Evolutionary conservation across 1,140 invertebrate species (phyloP), one percentile per base, ranked within the genome.

Genomic region (Copidosoma floridanum): DNA sequence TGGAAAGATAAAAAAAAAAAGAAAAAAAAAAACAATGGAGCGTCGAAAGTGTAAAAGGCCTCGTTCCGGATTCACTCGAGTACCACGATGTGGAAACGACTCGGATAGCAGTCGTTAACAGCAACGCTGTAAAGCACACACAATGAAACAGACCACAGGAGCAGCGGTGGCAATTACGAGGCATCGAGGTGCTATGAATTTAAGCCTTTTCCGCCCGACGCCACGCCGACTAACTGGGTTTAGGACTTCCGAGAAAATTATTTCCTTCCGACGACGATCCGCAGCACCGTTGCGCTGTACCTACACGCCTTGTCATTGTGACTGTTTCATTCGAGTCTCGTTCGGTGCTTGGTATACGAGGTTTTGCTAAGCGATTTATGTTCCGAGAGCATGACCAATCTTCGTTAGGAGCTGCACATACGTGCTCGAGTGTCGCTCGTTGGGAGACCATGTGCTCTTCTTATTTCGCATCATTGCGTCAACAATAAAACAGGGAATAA

Each of bases 141-240:
- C 29, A 44, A 23, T 21, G 27, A 59, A 32, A 59, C 48, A 41
- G 53, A 46, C n/a, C n/a, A 32, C 41, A 53, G 38, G 41, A 53
- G 48, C 35, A 47, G 29, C 57, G 52, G 14, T 18, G 29, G 26
- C 57, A 59, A 61, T 61, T 50, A 50, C 43, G 55, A 61, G 58
- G 58, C 55, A 50, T 50, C 43, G 55, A 61, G 58, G 58, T 61
- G 57, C 46, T 51, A 61, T 61, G 35, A 27, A 61, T 61, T 46
- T 23, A 50, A 61, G 50, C 58, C 58, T 61, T 48, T 55, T 61
- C 48, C 44, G 48, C 41, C 44, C 43, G 43, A 32, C 43, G 40
- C 27, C 24, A 3, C 8, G 12, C 23, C 43, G 51, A n/a, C n/a
- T 50, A 61, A 61, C 51, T 61, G 41, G 58, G 58, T 61, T 61